phyloP scores from a whole-genome alignment of 2,113 vertebrate genomes.

The Oriolus oriolus region DNA sequence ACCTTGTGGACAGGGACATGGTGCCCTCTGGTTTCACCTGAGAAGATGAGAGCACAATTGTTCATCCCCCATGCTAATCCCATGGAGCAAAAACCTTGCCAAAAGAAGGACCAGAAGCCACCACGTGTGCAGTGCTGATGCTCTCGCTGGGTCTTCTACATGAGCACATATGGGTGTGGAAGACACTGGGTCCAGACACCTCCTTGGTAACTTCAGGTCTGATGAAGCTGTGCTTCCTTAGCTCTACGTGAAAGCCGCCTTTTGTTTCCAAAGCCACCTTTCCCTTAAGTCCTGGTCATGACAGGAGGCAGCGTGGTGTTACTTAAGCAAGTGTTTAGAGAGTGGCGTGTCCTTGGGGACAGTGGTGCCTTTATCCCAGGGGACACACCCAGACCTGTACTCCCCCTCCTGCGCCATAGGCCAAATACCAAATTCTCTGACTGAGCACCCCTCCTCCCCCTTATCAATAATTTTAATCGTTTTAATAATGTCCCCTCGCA shows the following conservation, averaged over 20 bases:
- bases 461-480: conserved; percentile 56
- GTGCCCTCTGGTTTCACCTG: neutral
- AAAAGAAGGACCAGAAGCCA: neutral
- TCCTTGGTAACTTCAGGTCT: neutral
- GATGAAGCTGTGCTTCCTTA: neutral
- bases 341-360: neutral
- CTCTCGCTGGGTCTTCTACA: neutral
- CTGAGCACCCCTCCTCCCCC: neutral
- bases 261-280: neutral
- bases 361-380: neutral
- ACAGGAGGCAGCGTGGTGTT: neutral
- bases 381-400: neutral
- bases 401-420: neutral
- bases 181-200: neutral
- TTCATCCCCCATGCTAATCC: neutral
- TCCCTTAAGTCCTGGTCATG: neutral
- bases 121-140: neutral
- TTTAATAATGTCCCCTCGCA: conserved; percentile 46
- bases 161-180: neutral
- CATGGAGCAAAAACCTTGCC: neutral
- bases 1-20: neutral
- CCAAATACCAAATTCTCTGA: neutral
- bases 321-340: neutral
- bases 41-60: neutral
- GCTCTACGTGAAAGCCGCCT: neutral